Evolutionary conservation across 2,888 invertebrate genomes (phyloP), one percentile per base, ranked within the genome.

Genomic region (Subacronicta megacephala): DNA sequence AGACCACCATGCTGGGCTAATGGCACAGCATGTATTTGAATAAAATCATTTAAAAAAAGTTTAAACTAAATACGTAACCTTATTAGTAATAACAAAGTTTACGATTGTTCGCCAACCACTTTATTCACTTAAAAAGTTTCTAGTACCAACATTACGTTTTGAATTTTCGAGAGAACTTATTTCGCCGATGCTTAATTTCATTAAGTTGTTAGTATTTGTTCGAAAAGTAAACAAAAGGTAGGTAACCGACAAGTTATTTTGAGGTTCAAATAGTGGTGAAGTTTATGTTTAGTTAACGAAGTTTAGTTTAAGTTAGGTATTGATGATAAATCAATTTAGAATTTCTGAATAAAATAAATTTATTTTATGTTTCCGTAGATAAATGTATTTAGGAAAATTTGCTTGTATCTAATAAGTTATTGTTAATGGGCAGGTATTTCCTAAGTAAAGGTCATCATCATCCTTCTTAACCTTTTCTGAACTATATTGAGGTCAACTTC

Each of bases 91-190:
- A 35, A 41, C 3, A 45, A 55, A 54, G 37, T 43, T 17, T 38
- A 20, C 20, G 7, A 54, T 17, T 31, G 42, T 62, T 59, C n/a
- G 13, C 12, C 54, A 62, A 60, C 56, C 51, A 46, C 49, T 61
- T 72, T 40, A 71, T 46, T 55, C 61, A 47, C 45, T 61, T 55
- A 56, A 42, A 53, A 62, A 63, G 38, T 68, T 73, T 41, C 0
- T 20, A 55, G 15, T 7, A 35, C 12, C 18, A 17, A 58, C 51
- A 56, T 53, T 54, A 18, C 15, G 13, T 59, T 49, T 40, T 36
- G 23, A 62, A 66, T 62, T 62, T 66, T 37, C 12, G 38, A 46
- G 13, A 17, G 23, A 38, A 53, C 62, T 54, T 56, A 57, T 55
- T 49, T 38, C 38, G 20, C 52, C 37, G 44, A 61, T 56, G 40